phyloP scores from a whole-genome alignment of 1,140 invertebrate genomes.

The Cardiocondyla obscurior region DNA sequence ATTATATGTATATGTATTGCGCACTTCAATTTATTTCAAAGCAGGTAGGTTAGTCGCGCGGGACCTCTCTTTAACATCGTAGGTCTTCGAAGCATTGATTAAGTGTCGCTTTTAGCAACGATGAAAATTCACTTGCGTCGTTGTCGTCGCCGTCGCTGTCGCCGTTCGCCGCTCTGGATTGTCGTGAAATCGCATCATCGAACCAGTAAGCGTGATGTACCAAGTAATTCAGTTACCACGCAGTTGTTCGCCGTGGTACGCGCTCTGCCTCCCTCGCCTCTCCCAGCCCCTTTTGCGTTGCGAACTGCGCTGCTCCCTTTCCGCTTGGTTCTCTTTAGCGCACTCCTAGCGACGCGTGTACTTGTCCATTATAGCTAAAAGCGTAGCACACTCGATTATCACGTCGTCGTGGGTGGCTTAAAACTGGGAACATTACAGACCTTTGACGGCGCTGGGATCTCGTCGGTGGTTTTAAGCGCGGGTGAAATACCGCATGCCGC shows the following conservation, averaged over 20 bases:
- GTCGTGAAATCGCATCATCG: conserved; percentile 74
- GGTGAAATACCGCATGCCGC: conserved; percentile 1
- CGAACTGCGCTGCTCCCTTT: conserved; percentile 51
- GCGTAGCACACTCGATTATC: conserved; percentile 83
- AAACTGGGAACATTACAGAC: conserved; percentile 76
- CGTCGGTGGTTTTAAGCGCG: conserved; percentile 41
- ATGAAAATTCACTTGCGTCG: conserved; percentile 47
- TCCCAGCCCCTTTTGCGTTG: conserved; percentile 70
- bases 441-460: conserved; percentile 62
- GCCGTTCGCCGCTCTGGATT: conserved; percentile 66
- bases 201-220: conserved; percentile 81
- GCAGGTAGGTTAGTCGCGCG: neutral
- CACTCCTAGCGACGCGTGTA: conserved; percentile 78
- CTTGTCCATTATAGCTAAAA: conserved; percentile 83
- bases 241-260: conserved; percentile 76
- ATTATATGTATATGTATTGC: neutral
- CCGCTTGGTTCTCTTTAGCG: conserved; percentile 62
- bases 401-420: conserved; percentile 79
- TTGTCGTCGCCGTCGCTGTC: conserved; percentile 37
- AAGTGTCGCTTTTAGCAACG: conserved; percentile 43
- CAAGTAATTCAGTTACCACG: conserved; percentile 82
- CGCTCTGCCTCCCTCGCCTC: conserved; percentile 36
- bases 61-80: conserved; percentile 27
- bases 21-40: neutral
- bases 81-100: conserved; percentile 23